Conservation (phyloP, 2,113 vertebrate species). For the Lepisosteus osseus region DNA sequence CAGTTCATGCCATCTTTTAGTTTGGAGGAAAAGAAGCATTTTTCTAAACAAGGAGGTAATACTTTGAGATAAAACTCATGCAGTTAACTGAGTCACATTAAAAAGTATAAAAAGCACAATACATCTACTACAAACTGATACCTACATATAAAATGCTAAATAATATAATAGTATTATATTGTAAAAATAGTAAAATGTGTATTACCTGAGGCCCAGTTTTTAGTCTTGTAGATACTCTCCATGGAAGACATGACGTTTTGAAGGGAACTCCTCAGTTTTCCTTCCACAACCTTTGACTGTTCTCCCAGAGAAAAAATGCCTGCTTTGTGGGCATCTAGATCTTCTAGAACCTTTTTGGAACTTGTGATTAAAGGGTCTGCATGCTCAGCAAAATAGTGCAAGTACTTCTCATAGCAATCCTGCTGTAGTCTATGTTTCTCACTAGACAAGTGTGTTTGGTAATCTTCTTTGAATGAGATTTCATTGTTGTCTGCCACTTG, state of each 20-base stretch:
- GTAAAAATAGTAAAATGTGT: not conserved
- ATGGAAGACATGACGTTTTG: slow-evolving; percentile 50
- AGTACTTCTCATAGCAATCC: slow-evolving; percentile 55
- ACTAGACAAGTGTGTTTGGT: slow-evolving; percentile 45
- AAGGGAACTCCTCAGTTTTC: slow-evolving; percentile 63
- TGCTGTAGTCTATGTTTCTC: slow-evolving; percentile 52
- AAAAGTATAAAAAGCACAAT: too few relatives aligned
- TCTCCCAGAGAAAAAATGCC: slow-evolving; percentile 50
- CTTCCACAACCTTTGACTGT: slow-evolving; percentile 50
- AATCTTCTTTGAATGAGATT: slow-evolving; percentile 33
- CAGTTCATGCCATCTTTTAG: too few relatives aligned
- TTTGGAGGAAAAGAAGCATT: too few relatives aligned
- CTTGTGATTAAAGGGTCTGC: slow-evolving; percentile 49
- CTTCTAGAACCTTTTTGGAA: slow-evolving; percentile 46
- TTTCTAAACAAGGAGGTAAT: too few relatives aligned
- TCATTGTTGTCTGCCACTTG: slow-evolving; percentile 28
- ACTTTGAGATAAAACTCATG: too few relatives aligned
- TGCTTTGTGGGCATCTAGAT: slow-evolving; percentile 38
- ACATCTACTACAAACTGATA: too few relatives aligned
- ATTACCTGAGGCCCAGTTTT: slow-evolving; percentile 69
- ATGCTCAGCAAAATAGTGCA: slow-evolving; percentile 45
- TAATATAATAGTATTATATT: too few relatives aligned
- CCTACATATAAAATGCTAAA: too few relatives aligned
- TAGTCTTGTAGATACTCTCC: slow-evolving; percentile 60
- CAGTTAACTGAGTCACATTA: too few relatives aligned